phyloP scores from a whole-genome alignment of 2,888 invertebrate genomes.

The Cheilosia pagana region DNA sequence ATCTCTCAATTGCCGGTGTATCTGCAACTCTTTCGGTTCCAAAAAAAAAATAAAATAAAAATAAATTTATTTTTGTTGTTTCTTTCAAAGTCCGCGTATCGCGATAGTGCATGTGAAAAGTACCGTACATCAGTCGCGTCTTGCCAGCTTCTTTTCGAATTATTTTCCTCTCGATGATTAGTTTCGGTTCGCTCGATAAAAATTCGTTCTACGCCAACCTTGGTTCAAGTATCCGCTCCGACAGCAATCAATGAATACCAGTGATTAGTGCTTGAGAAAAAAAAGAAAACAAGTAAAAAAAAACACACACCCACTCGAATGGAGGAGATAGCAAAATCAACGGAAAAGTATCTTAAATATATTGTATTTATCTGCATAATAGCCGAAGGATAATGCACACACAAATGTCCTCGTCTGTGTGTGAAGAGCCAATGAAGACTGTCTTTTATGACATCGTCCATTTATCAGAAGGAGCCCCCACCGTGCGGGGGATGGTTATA shows the following conservation, averaged over 20 bases:
- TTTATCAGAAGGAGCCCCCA: background rate
- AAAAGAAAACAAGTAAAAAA: conserved; percentile 17
- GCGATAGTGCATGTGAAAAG: conserved; percentile 37
- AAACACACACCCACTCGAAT: conserved; percentile 6
- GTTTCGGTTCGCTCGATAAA: conserved; percentile 54
- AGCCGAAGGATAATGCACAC: conserved; percentile 29
- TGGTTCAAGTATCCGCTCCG: conserved; percentile 20
- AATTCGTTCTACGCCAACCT: conserved; percentile 36
- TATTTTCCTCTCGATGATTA: conserved; percentile 44
- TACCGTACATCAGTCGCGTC: conserved; percentile 11
- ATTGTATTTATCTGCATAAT: conserved; percentile 31
- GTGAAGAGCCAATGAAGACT: conserved; percentile 22
- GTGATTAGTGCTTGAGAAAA: conserved; percentile 34
- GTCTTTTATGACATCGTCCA: conserved; percentile 17
- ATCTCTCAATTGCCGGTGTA: background rate
- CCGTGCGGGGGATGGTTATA: background rate
- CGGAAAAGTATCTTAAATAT: conserved; percentile 14
- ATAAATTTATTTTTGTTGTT: background rate
- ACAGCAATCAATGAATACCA: conserved; percentile 20
- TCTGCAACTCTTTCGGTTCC: background rate
- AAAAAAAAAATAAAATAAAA: background rate
- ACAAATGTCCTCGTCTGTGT: background rate
- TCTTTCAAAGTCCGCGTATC: background rate
- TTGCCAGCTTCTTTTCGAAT: conserved; percentile 53
- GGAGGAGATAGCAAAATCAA: conserved; percentile 53